Conservation (phyloP, 2,888 invertebrate genomes). For the Drosophila mimetica region DNA sequence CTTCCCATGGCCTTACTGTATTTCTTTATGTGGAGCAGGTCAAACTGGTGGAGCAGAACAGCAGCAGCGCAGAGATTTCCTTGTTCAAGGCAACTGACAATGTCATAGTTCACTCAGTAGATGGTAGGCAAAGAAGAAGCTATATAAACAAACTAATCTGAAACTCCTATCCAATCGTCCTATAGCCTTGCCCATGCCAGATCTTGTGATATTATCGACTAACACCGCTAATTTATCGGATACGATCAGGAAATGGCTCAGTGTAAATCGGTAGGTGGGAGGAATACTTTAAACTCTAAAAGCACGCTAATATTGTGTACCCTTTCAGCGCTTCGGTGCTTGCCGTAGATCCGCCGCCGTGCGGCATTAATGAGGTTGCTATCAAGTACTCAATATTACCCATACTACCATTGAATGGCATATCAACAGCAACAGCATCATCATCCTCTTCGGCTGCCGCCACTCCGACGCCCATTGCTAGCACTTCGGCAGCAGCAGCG, state of each 20-base stretch:
- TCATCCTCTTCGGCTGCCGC: constrained; percentile 41
- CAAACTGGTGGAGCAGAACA: constrained; percentile 84
- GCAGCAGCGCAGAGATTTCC: constrained; percentile 86
- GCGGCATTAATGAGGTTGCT: constrained; percentile 87
- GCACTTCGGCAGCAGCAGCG: constrained; percentile 36
- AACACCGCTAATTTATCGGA: constrained; percentile 84
- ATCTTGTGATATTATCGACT: constrained; percentile 84
- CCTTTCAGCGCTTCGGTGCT: constrained; percentile 88
- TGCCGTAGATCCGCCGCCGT: constrained; percentile 90
- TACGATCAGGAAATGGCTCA: constrained; percentile 88
- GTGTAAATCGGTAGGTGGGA: constrained; percentile 85
- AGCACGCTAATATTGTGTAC: not conserved
- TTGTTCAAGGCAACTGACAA: constrained; percentile 89
- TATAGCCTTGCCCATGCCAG: constrained; percentile 84
- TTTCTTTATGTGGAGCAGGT: constrained; percentile 87
- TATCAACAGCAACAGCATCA: constrained; percentile 73
- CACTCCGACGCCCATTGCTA: constrained; percentile 44
- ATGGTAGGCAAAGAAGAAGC: constrained; percentile 67
- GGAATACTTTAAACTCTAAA: not conserved
- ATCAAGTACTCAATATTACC: constrained; percentile 90
- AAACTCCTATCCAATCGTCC: too few species aligned
- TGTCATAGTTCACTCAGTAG: constrained; percentile 85
- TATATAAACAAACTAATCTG: not conserved
- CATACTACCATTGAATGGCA: constrained; percentile 89
- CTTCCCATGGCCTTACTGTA: constrained; percentile 92